These are phyloP conservation scores for Diabrotica undecimpunctata DNA, from an alignment of 1,140 invertebrate genomes.

Conservation along the genomic window DNA sequence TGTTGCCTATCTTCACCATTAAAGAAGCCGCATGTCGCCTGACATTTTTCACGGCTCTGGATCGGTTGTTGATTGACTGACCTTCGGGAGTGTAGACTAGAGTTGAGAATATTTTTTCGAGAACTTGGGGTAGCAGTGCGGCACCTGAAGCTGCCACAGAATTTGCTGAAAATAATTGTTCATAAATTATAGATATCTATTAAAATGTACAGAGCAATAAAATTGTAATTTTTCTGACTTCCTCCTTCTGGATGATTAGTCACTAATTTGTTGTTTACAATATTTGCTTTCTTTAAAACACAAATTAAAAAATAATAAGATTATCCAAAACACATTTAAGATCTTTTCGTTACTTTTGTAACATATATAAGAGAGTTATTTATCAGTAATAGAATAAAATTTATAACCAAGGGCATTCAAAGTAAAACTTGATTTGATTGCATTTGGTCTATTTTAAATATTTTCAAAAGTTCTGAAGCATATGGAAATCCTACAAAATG, in stretches of 20 bases:
- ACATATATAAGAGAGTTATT: too few species aligned
- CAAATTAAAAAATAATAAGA: too few species aligned
- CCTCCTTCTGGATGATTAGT: background rate
- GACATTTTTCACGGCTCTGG: conserved; percentile 77
- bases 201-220: background rate
- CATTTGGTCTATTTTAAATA: too few species aligned
- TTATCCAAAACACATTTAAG: too few species aligned
- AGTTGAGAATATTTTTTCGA: conserved; percentile 84
- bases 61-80: conserved; percentile 57
- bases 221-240: background rate
- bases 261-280: background rate
- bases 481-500: too few species aligned
- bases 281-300: too few species aligned
- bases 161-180: conserved; percentile 46
- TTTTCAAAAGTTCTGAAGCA: too few species aligned
- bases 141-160: conserved; percentile 66
- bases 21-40: conserved; percentile 82
- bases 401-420: too few species aligned
- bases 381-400: too few species aligned
- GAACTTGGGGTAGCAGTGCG: conserved; percentile 68
- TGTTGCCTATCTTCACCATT: conserved; percentile 84
- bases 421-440: too few species aligned
- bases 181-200: too few species aligned
- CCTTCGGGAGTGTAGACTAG: conserved; percentile 68
- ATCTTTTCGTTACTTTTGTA: too few species aligned